Percentiles rank a stretch among this genome's conserved stretches.
Evolutionary conservation across 1,140 invertebrate species (phyloP).

Genomic region (Pseudomyrmex flavicornis): DNA sequence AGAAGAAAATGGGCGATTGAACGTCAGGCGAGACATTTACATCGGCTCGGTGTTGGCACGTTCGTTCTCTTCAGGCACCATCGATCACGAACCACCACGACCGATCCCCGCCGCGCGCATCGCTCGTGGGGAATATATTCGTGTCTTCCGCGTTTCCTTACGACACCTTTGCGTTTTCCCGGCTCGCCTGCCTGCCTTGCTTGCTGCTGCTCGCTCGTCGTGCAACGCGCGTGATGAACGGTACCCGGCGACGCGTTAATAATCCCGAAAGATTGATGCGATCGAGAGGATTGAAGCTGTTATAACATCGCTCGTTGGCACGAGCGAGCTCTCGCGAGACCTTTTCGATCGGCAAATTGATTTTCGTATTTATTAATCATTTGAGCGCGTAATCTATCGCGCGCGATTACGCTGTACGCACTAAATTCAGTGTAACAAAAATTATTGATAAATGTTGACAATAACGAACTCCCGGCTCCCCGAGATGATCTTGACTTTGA

Average conservation of each 20-base stretch:
- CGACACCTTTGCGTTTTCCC: conserved; percentile 54
- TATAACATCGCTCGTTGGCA: not conserved
- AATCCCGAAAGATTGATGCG: conserved; percentile 55
- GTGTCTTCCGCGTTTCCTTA: conserved; percentile 51
- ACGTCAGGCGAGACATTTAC: conserved; percentile 60
- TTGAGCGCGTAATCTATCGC: not conserved
- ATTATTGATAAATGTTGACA: too few relatives aligned
- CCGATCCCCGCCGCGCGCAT: conserved; percentile 44
- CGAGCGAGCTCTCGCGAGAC: not conserved
- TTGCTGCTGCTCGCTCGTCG: not conserved
- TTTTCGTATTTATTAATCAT: not conserved
- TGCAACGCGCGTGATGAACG: conserved; percentile 37
- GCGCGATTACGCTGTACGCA: not conserved
- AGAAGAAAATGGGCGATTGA: conserved; percentile 58
- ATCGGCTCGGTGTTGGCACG: conserved; percentile 35
- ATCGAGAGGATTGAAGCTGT: conserved; percentile 25
- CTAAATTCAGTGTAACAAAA: too few relatives aligned
- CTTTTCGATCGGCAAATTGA: conserved; percentile 3
- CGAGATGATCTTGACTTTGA: too few relatives aligned
- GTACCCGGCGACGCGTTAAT: conserved; percentile 42
- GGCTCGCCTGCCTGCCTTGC: conserved; percentile 7
- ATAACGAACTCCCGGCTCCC: too few relatives aligned
- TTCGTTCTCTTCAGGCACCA: conserved; percentile 55
- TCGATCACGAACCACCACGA: conserved; percentile 54
- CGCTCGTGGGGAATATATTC: conserved; percentile 21